phyloP scores from a whole-genome alignment of 2,797 vertebrate species.

The Dromococcyx pavoninus region DNA sequence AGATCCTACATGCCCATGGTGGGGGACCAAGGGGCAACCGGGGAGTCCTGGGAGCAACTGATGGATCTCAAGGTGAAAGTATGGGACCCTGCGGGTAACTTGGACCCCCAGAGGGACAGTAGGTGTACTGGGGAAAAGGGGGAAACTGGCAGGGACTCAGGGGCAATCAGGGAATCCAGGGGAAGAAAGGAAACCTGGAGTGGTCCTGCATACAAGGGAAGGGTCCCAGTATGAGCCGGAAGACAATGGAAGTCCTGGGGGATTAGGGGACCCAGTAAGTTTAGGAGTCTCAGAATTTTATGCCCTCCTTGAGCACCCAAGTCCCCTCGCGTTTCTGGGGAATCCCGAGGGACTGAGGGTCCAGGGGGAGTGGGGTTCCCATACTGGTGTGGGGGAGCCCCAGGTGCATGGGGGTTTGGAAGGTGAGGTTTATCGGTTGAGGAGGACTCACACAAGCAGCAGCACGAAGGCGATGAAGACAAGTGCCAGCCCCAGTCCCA shows the following conservation, averaged over 20 bases:
- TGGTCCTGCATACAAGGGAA: background rate
- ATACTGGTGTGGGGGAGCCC: background rate
- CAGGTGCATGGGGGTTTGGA: background rate
- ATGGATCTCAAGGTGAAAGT: background rate
- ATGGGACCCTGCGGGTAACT: background rate
- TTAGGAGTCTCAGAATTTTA: background rate
- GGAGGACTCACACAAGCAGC: slow-evolving; percentile 5
- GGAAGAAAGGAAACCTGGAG: background rate
- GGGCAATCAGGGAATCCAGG: background rate
- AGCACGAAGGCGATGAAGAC: background rate
- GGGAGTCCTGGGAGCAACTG: too few relatives aligned
- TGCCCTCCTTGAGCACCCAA: accelerated
- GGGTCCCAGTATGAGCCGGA: background rate
- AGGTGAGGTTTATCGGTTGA: background rate
- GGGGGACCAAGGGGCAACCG: too few relatives aligned
- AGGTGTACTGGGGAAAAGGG: background rate
- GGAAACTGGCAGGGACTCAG: background rate
- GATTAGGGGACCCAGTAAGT: background rate
- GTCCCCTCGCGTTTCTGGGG: background rate
- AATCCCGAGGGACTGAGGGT: background rate
- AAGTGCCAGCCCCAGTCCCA: background rate
- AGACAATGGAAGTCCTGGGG: background rate
- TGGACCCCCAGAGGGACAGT: background rate
- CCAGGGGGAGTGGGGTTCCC: background rate
- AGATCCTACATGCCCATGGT: background rate